Evolutionary conservation across 2,888 invertebrate genomes (phyloP), one percentile per base, ranked within the genome.

Genomic region (Drosophila testacea): DNA sequence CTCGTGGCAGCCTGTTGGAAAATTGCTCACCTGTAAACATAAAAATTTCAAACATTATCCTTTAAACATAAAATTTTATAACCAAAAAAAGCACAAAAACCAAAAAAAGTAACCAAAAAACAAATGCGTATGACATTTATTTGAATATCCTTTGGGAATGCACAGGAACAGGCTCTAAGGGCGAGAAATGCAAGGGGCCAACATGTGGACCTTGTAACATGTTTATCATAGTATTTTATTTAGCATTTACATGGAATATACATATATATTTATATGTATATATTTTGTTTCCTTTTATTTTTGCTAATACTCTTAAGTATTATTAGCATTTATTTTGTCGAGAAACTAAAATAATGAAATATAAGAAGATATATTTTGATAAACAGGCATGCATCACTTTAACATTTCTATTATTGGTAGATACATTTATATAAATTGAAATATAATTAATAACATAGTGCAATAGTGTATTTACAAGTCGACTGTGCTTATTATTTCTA

Each of bases 31-130:
- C 89, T 85, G 89, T 75, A 89, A 84, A 87, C 88, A 87, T 87
- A 85, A 89, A 85, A 89, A 80, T 84, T 85, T 76, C 76, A 87
- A 86, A 84, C 89, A 86, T 88, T 89, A 84, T 89, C 85, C 89
- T 87, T 86, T 84, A 84, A 86, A 89, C 85, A 86, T 86, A 89
- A 89, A 86, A 86, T 86, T 87, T 87, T 87, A 86, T 82, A 89
- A 73, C 85, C 86, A 59, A 73, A 56, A 64, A 51, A 44, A 30
- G 4, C 3, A 3, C 2, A 61, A 64, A 57, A 48, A 22, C 28
- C 44, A 69, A 47, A 68, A 72, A 64, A 69, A 47, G 39, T 67
- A 78, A 83, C 65, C 73, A 67, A 88, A 81, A 80, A 89, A 84
- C 82, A 85, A 87, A 86, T 89, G 85, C 85, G 85, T 89, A 89